Conservation (phyloP, 2,888 invertebrate species). For the Caenorhabditis doughertyi region DNA sequence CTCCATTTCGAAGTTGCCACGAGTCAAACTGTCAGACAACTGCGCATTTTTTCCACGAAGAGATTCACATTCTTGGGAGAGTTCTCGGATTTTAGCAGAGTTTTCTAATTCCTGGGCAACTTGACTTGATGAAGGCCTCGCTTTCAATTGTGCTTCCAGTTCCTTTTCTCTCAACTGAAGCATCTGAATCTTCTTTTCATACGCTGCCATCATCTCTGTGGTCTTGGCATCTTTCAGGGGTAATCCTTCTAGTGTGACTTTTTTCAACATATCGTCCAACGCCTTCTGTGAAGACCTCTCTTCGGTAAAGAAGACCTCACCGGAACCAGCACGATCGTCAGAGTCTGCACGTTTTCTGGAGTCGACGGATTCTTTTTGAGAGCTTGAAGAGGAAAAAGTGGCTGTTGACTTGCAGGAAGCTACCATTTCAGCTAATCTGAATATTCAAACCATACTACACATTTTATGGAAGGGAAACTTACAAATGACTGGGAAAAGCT, state of each 20-base stretch:
- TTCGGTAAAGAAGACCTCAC: background rate
- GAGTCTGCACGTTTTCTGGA: background rate
- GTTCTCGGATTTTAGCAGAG: slow-evolving; percentile 49
- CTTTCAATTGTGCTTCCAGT: slow-evolving; percentile 83
- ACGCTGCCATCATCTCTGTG: slow-evolving; percentile 73
- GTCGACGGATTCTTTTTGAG: slow-evolving; percentile 6
- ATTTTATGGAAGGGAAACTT: slow-evolving; percentile 20
- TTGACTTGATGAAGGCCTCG: slow-evolving; percentile 57
- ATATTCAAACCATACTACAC: slow-evolving; percentile 5
- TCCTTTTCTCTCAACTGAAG: slow-evolving; percentile 81
- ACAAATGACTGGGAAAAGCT: slow-evolving; percentile 83
- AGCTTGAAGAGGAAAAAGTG: background rate
- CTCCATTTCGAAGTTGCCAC: slow-evolving; percentile 30
- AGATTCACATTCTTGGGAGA: slow-evolving; percentile 61
- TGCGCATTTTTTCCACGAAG: slow-evolving; percentile 57
- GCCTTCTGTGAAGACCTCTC: slow-evolving; percentile 40
- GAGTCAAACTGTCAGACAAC: slow-evolving; percentile 26
- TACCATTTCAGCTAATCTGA: slow-evolving; percentile 72
- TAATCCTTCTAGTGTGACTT: slow-evolving; percentile 54
- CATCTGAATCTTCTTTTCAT: slow-evolving; percentile 75
- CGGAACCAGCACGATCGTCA: slow-evolving; percentile 1
- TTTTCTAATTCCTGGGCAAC: background rate
- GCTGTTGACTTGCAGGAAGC: slow-evolving; percentile 66
- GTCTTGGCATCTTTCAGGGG: slow-evolving; percentile 72
- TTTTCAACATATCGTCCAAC: slow-evolving; percentile 60